Evolutionary conservation across 2,888 invertebrate genomes (phyloP).

Genomic region (Agelastica alni): DNA sequence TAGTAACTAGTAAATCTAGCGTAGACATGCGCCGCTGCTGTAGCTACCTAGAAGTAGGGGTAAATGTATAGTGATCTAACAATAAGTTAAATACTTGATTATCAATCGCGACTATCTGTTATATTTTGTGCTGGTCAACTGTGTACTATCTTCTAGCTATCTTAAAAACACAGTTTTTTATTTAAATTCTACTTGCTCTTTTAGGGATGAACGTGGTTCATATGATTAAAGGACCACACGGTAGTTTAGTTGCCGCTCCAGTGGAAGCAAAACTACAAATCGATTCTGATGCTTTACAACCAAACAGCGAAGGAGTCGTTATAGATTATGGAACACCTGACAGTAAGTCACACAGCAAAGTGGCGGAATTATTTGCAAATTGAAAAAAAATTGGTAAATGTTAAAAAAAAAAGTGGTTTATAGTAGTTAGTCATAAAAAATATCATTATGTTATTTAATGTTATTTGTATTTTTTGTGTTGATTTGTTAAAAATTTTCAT

Average conservation of each 20-base stretch:
- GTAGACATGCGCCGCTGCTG: too few relatives aligned
- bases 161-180: too few relatives aligned
- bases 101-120: too few relatives aligned
- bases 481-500: conserved; percentile 16
- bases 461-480: conserved; percentile 20
- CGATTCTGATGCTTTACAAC: conserved; percentile 63
- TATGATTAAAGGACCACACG: conserved; percentile 61
- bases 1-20: too few relatives aligned
- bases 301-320: conserved; percentile 64
- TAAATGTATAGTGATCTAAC: too few relatives aligned
- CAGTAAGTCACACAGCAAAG: conserved; percentile 23
- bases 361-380: conserved; percentile 27
- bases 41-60: too few relatives aligned
- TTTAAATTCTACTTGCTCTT: too few relatives aligned
- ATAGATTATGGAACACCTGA: conserved; percentile 58
- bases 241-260: conserved; percentile 60
- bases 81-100: too few relatives aligned
- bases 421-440: too few relatives aligned
- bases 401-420: background rate
- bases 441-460: conserved; percentile 11
- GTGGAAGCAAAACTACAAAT: conserved; percentile 64
- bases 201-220: conserved; percentile 51
- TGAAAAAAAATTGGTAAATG: conserved; percentile 17
- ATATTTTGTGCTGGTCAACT: too few relatives aligned
- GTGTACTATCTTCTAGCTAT: too few relatives aligned